Base-by-base conservation (phyloP, 2,888 invertebrate species). In the Petrolisthes manimaculis region DNA sequence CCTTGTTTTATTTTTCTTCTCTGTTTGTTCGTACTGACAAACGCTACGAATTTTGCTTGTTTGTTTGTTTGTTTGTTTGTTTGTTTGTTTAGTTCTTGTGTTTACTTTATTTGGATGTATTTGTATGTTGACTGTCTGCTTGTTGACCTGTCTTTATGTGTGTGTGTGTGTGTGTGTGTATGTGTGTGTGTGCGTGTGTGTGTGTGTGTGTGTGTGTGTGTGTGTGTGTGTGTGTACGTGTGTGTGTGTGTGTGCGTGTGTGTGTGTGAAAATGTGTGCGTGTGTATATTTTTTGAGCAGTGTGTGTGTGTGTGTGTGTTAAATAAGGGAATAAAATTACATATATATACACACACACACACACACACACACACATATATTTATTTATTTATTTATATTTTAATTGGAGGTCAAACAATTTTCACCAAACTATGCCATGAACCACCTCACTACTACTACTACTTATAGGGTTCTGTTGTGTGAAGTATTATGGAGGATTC, bases 351-450 rank as follows among this genome's bases (percentile, higher is more conserved):
- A 77, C 78, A 53, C 53, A 79, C 54, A 54, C 78, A 79, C 78
- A 78, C 78, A 53, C 79, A 79, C 53, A 79, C 79, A 79, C 54
- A 54, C 18, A 54, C 54, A 79, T 54, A 53, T 54, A 79, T n/a
- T 53, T 54, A 79, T n/a, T 14, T 51, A 77, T 51, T 37, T 51
- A 77, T 51, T 37, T 51, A 77, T 51, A 6, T 51, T 37, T 54
- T 53, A 51, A 79, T 54, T 53, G 53, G 54, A 14, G 54, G 53
- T 53, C 54, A 54, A 2, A 37, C 37, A 37, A 37, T 37, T 37
- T 37, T 2, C 37, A 1, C 37, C 37, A 37, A 37, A 37, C 37
- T 37, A 37, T 37, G 37, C 37, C 37, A 37, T 37, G 37, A 37
- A 37, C 2, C 37, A 37, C 37, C 2, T 37, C 37, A 37, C 37